A percentile compares a stretch with the other conserved stretches of the same genome.
Conservation (phyloP, 2,888 invertebrate genomes). For the Buathra laborator region DNA sequence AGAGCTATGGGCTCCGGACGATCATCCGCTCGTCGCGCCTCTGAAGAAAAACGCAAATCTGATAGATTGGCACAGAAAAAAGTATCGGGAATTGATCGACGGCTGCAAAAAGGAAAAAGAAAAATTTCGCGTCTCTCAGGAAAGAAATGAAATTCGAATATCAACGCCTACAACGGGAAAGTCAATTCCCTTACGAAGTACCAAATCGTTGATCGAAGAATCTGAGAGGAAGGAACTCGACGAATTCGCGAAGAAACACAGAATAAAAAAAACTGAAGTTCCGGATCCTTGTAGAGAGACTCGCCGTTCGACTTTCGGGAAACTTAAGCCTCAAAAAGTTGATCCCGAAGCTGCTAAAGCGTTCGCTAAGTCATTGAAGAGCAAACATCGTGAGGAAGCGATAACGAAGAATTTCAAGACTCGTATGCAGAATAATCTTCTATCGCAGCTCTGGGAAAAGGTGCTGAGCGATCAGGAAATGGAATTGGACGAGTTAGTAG, state of each 20-base stretch:
- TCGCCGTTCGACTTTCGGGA: background rate
- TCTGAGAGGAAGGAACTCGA: slow-evolving; percentile 62
- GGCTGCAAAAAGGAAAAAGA: slow-evolving; percentile 85
- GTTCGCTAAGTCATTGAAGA: slow-evolving; percentile 86
- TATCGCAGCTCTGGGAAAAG: slow-evolving; percentile 86
- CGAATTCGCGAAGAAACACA: slow-evolving; percentile 69
- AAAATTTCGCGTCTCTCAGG: slow-evolving; percentile 76
- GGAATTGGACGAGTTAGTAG: slow-evolving; percentile 86
- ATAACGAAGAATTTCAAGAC: slow-evolving; percentile 86
- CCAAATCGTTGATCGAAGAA: background rate
- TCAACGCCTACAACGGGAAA: slow-evolving; percentile 8
- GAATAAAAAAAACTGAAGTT: slow-evolving; percentile 18
- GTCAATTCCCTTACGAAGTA: background rate
- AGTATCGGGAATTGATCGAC: slow-evolving; percentile 85
- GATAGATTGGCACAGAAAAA: slow-evolving; percentile 87
- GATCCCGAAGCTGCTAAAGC: slow-evolving; percentile 65
- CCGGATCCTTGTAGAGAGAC: slow-evolving; percentile 50
- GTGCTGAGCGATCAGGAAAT: slow-evolving; percentile 86
- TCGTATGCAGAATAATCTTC: slow-evolving; percentile 86
- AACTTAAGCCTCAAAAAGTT: background rate
- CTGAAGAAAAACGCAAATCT: slow-evolving; percentile 86
- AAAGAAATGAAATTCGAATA: background rate
- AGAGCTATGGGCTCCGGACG: slow-evolving; percentile 45
- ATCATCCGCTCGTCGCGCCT: slow-evolving; percentile 84
- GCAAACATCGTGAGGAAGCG: slow-evolving; percentile 84